Evolutionary conservation across 1,140 invertebrate genomes (phyloP), one percentile per base, ranked within the genome.

Genomic region (Leptinotarsa undecemlineata): DNA sequence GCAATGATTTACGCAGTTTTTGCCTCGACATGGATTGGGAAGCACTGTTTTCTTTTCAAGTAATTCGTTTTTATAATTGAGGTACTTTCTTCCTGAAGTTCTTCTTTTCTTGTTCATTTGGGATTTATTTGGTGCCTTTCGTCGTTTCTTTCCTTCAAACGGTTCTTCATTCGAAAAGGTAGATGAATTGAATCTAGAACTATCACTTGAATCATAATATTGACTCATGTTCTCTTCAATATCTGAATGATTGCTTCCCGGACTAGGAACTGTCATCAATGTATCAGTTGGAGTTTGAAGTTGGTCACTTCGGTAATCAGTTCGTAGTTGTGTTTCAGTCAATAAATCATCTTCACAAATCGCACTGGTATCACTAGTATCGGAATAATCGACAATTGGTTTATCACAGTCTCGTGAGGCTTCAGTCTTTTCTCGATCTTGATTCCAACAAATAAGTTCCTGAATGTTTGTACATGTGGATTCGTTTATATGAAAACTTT

Each of bases 71-170:
- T 21, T 26, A 17, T 47, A 71, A 62, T 71, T 71, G 48, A 61
- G 15, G 48, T 71, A 71, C 1, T 62, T 4, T 23, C 5, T 23
- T 20, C 51, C 70, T 19, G 20, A 21, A 62, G 19, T 20, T 57
- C 20, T 71, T 70, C 42, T 42, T 70, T 15, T 70, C 23, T 70
- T 57, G 11, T 70, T 47, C 19, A 57, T 19, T 70, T 57, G n/a
- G 17, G 4, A 11, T 48, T 42, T 70, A 48, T 48, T 70, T 48
- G 33, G 17, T 70, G 14, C 19, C n/a, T 70, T 48, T n/a, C 17
- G 4, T 17, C 17, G 48, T 57, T 70, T 70, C 21, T 66, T 66
- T 14, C 63, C 63, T 66, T 66, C 23, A 66, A 66, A 23, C n/a
- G n/a, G n/a, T 15, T 66, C 63, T 20, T 23, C 63, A 20, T 66